These are phyloP conservation scores for Zootermopsis nevadensis DNA, from an alignment of 2,888 invertebrate species.

Conservation along the genomic window DNA sequence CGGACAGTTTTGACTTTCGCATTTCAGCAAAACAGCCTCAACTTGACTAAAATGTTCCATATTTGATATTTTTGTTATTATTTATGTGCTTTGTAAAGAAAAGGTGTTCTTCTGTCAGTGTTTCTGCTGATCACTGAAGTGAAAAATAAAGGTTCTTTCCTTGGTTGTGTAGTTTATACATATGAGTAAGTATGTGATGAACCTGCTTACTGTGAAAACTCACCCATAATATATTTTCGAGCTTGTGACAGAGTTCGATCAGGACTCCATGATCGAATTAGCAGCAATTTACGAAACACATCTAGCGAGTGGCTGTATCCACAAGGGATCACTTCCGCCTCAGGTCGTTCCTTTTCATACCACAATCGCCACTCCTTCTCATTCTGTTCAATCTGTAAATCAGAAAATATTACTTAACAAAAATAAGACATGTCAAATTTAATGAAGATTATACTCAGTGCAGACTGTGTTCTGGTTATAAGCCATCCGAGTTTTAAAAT, in stretches of 20 bases:
- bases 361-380: slow-evolving; percentile 90
- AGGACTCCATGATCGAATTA: slow-evolving; percentile 95
- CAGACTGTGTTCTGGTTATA: too few species aligned
- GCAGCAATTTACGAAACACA: slow-evolving; percentile 85
- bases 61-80: too few species aligned
- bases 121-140: too few species aligned
- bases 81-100: too few species aligned
- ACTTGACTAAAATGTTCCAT: too few species aligned
- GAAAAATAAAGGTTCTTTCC: too few species aligned
- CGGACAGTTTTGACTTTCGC: too few species aligned
- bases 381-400: slow-evolving; percentile 77
- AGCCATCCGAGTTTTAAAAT: too few species aligned
- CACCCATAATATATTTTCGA: slow-evolving; percentile 87
- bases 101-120: too few species aligned
- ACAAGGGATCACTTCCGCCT: slow-evolving; percentile 90
- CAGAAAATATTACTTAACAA: neutral
- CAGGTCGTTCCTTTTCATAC: slow-evolving; percentile 94
- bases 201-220: slow-evolving; percentile 20
- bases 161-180: neutral
- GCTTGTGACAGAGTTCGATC: slow-evolving; percentile 95
- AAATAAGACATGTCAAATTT: neutral
- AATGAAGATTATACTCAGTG: too few species aligned
- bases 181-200: neutral
- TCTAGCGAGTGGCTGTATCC: slow-evolving; percentile 88
- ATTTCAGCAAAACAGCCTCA: too few species aligned